Evolutionary conservation across 2,888 invertebrate genomes (phyloP).

Genomic region (Leptinotarsa peninsularis): DNA sequence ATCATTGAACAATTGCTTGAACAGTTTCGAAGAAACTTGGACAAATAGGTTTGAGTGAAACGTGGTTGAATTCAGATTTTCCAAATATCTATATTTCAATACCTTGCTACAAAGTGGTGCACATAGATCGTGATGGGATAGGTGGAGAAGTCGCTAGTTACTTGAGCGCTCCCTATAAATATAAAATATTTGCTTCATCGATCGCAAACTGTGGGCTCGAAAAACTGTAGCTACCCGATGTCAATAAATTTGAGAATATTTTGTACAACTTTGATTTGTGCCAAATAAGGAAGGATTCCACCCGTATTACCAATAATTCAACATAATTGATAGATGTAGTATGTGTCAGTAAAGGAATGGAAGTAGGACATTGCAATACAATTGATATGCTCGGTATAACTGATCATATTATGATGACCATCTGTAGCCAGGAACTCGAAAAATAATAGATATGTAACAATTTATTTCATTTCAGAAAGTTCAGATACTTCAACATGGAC

Average conservation of each 20-base stretch:
- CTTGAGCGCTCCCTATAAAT: background rate
- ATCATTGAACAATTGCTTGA: background rate
- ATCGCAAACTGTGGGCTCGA: background rate
- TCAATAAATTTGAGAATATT: conserved; percentile 18
- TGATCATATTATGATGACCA: conserved; percentile 10
- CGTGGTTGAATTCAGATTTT: background rate
- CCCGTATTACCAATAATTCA: conserved; percentile 20
- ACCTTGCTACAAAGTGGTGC: background rate
- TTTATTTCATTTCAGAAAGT: conserved; percentile 12
- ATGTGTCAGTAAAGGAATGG: conserved; percentile 17
- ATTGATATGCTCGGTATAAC: conserved; percentile 2
- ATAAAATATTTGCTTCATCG: background rate
- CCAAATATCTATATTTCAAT: background rate
- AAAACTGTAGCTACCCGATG: background rate
- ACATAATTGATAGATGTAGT: conserved; percentile 22
- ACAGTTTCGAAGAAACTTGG: background rate
- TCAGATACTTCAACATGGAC: background rate
- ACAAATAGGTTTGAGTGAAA: background rate
- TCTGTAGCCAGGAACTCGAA: background rate
- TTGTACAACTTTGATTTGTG: conserved; percentile 11
- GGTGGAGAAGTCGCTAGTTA: background rate
- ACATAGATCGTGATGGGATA: background rate
- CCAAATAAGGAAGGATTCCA: conserved; percentile 17
- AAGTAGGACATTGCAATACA: conserved; percentile 19
- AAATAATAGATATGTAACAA: conserved; percentile 6